Evolutionary conservation across 2,797 vertebrate genomes (phyloP).

Genomic region (Malacoctenus gilli): DNA sequence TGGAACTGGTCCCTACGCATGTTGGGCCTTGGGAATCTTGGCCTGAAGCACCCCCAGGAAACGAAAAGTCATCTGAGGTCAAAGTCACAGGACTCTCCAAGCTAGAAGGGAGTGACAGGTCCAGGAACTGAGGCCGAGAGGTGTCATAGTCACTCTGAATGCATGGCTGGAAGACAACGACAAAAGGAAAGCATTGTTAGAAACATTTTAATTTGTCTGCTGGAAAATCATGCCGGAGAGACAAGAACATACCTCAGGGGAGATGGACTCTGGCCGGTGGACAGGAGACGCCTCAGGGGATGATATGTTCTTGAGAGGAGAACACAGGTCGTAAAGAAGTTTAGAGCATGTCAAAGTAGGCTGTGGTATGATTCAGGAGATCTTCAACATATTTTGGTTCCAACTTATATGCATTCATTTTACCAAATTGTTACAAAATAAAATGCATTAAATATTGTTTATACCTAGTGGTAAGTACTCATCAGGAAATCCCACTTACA

Average conservation of each 20-base stretch:
- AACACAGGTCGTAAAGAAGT: no score
- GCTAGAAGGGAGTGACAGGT: slow-evolving; percentile 85
- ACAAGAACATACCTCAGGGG: slow-evolving; percentile 86
- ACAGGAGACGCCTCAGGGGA: slow-evolving; percentile 94
- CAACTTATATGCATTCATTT: no score
- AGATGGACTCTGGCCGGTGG: slow-evolving; percentile 91
- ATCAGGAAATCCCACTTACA: no score
- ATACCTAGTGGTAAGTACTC: no score
- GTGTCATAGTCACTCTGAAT: slow-evolving; percentile 87
- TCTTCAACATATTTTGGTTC: no score
- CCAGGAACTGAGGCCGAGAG: slow-evolving; percentile 84
- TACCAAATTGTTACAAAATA: no score
- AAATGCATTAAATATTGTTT: no score
- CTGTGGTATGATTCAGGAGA: no score
- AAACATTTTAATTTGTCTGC: no score
- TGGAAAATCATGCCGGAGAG: no score
- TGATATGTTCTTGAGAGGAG: slow-evolving; percentile 91
- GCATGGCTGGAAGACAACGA: slow-evolving; percentile 80
- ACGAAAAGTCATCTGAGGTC: slow-evolving; percentile 83
- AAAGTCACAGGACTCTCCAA: slow-evolving; percentile 83
- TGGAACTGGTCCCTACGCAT: slow-evolving; percentile 54
- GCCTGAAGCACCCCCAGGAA: slow-evolving; percentile 65
- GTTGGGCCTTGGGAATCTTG: slow-evolving; percentile 64
- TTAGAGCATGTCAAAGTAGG: no score
- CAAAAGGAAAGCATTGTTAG: not conserved